A percentile compares a stretch with the other conserved stretches of the same genome.
Conservation (phyloP, 2,888 invertebrate species). For the Camptogramma bilineatum region DNA sequence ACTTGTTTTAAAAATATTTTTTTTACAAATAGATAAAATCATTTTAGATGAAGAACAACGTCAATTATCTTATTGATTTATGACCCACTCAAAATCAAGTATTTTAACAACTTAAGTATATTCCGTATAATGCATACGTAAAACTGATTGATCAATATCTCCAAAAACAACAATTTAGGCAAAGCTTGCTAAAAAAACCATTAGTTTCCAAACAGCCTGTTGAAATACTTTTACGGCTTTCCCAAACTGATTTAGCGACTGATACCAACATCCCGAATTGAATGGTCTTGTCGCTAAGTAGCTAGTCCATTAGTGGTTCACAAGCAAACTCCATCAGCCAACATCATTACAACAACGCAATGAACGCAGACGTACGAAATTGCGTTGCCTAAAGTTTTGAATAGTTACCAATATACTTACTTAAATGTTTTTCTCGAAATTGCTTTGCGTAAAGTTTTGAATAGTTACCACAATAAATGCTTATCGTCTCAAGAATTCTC, state of each 20-base stretch:
- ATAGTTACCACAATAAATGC: no score
- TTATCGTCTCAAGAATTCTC: no score
- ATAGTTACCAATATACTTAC: not conserved
- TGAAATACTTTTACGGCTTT: conserved; percentile 8
- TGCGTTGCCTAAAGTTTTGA: not conserved
- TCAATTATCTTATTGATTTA: no score
- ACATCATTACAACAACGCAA: conserved; percentile 20
- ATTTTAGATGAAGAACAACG: no score
- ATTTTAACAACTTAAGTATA: no score
- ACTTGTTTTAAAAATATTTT: no score
- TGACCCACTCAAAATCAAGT: no score
- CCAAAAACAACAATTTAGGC: not conserved
- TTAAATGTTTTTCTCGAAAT: no score
- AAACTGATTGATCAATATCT: not conserved
- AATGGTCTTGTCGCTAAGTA: conserved; percentile 18
- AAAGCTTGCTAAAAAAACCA: not conserved
- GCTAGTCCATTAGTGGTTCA: conserved; percentile 49
- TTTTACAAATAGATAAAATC: no score
- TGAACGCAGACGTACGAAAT: conserved; percentile 12
- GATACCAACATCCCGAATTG: conserved; percentile 21
- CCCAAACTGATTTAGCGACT: conserved; percentile 13
- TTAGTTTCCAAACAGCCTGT: not conserved
- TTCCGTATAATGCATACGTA: no score
- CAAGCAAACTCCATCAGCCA: conserved; percentile 54
- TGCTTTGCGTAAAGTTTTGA: not conserved